phyloP scores from a whole-genome alignment of 53 echinoderm and acorn worm genomes.

The Zoroaster sp. region DNA sequence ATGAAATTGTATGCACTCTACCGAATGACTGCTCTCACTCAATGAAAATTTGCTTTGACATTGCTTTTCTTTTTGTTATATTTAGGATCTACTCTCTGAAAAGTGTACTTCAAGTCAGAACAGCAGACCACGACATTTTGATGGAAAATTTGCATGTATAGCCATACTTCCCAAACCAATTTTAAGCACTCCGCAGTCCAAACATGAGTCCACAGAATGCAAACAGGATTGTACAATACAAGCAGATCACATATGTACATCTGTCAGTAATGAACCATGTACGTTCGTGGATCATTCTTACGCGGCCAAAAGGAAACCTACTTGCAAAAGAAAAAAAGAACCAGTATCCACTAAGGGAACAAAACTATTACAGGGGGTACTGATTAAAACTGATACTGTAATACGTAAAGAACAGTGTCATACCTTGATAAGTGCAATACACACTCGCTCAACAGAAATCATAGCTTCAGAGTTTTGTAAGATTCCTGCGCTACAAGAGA shows the following conservation, averaged over 20 bases:
- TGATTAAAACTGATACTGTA: not conserved
- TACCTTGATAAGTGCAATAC: not conserved
- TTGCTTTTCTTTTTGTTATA: too few relatives aligned
- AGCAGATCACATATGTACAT: not conserved
- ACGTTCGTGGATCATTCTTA: not conserved
- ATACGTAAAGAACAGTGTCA: not conserved
- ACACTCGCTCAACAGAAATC: not conserved
- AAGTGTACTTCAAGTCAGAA: too few relatives aligned
- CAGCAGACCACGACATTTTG: too few relatives aligned
- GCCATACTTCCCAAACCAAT: not conserved
- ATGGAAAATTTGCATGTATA: not conserved
- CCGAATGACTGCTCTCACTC: too few relatives aligned
- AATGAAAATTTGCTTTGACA: too few relatives aligned
- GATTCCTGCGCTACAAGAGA: not conserved
- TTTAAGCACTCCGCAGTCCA: not conserved
- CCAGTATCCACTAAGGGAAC: not conserved
- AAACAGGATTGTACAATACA: not conserved
- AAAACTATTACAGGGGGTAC: not conserved
- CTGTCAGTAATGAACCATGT: not conserved
- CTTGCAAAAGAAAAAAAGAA: not conserved
- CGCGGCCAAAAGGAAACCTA: not conserved
- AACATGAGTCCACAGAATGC: not conserved
- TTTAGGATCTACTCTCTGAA: too few relatives aligned
- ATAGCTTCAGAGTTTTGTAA: not conserved
- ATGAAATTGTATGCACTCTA: too few relatives aligned